Evolutionary conservation across 2,888 invertebrate species (phyloP).

Genomic region (Drosophila birchii): DNA sequence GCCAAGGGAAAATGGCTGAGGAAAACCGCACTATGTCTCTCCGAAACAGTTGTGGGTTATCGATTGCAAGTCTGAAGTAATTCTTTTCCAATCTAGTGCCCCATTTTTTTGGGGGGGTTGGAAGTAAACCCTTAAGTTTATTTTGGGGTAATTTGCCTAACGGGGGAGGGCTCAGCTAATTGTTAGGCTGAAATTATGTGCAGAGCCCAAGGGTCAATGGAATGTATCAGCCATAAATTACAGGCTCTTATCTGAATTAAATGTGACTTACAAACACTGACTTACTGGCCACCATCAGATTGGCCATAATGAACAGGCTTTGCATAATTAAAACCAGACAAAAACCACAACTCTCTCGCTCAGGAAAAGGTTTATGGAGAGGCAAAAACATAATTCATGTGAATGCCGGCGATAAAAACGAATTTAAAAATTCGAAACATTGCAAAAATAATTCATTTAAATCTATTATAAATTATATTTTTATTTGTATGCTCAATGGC

Average conservation of each 20-base stretch:
- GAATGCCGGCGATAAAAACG: constrained; percentile 25
- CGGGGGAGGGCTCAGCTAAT: constrained; percentile 25
- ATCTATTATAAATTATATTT: constrained; percentile 14
- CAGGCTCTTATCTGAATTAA: constrained; percentile 35
- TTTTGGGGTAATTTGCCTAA: constrained; percentile 24
- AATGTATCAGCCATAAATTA: constrained; percentile 49
- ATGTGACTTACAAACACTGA: constrained; percentile 38
- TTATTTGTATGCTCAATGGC: neutral
- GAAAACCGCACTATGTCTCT: constrained; percentile 16
- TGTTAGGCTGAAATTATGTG: constrained; percentile 32
- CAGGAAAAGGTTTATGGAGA: neutral
- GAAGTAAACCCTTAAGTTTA: constrained; percentile 12
- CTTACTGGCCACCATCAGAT: constrained; percentile 22
- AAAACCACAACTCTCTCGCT: constrained; percentile 17
- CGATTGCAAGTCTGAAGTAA: constrained; percentile 14
- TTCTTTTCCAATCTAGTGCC: constrained; percentile 6
- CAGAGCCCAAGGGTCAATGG: constrained; percentile 23
- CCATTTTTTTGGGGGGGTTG: no score
- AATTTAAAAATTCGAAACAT: constrained; percentile 12
- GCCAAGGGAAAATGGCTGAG: neutral
- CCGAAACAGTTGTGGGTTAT: constrained; percentile 34
- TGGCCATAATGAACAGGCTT: constrained; percentile 48
- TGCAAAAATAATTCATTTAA: constrained; percentile 5
- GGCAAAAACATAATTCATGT: constrained; percentile 16
- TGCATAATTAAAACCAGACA: constrained; percentile 52